Percentiles rank a stretch among this genome's conserved stretches.
Evolutionary conservation across 2,113 vertebrate genomes (phyloP).

Genomic region (Narcine bancroftii): DNA sequence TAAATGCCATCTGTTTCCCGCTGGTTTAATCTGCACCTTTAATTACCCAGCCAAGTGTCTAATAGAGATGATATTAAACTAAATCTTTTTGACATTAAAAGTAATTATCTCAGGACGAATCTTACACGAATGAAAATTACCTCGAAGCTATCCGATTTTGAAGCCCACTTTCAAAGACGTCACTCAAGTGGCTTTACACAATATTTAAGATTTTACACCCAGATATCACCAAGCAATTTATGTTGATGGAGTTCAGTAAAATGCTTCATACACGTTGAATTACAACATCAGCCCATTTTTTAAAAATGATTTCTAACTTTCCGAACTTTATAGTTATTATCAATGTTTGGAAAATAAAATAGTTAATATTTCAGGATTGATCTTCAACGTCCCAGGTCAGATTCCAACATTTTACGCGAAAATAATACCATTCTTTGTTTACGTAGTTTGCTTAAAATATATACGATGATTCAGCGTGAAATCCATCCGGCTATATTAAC

Average conservation of each 20-base stretch:
- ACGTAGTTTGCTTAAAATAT: not conserved
- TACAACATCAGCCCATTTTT: not conserved
- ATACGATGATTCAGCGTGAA: not conserved
- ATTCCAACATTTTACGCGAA: not conserved
- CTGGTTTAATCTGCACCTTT: conserved; percentile 90
- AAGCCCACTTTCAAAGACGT: conserved; percentile 15
- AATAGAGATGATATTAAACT: conserved; percentile 99
- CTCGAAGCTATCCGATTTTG: conserved; percentile 40
- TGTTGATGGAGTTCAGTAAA: not conserved
- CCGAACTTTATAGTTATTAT: not conserved
- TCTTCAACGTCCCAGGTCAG: not conserved
- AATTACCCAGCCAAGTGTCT: conserved; percentile 97
- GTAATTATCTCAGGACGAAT: conserved; percentile 92
- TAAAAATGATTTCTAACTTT: not conserved
- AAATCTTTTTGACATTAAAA: conserved; percentile 99
- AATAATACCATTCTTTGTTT: too few relatives aligned
- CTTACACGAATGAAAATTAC: conserved; percentile 66
- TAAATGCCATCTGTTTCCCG: conserved; percentile 98
- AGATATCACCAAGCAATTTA: not conserved
- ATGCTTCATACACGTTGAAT: not conserved
- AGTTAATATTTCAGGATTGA: not conserved
- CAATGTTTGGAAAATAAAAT: not conserved
- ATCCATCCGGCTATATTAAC: not conserved
- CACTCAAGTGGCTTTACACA: conserved; percentile 28
- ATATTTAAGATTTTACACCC: conserved; percentile 28